phyloP scores from a whole-genome alignment of 2,888 invertebrate species.

The Lasioglossum pauxillum region DNA sequence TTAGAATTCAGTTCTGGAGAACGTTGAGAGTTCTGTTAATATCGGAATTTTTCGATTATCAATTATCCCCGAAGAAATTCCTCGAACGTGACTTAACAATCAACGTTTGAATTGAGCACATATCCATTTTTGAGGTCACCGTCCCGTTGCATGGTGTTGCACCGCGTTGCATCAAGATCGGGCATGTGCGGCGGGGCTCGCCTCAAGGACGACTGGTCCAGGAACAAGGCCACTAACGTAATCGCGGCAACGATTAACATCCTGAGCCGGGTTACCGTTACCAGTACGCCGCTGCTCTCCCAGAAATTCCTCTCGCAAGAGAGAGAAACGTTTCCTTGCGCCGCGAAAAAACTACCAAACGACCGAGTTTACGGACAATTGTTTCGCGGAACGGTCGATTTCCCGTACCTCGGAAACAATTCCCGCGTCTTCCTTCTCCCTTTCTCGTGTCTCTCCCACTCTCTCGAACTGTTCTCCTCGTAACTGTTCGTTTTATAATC shows the following conservation, averaged over 20 bases:
- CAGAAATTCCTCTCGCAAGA: constrained; percentile 11
- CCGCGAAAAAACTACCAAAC: not conserved
- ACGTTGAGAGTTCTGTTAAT: not conserved
- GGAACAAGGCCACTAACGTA: constrained; percentile 60
- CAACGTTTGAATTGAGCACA: too few relatives aligned
- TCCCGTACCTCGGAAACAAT: not conserved
- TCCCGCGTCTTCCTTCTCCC: not conserved
- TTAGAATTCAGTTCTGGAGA: not conserved
- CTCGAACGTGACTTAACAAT: too few relatives aligned
- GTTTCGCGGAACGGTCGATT: constrained; percentile 9
- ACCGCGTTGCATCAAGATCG: constrained; percentile 24
- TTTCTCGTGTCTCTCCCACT: not conserved
- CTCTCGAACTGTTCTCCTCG: not conserved
- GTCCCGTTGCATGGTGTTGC: not conserved
- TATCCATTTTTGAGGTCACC: not conserved
- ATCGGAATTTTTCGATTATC: not conserved
- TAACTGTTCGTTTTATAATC: constrained; percentile 7
- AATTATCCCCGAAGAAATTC: not conserved
- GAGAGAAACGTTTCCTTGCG: constrained; percentile 5
- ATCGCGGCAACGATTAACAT: constrained; percentile 39
- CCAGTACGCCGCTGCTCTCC: not conserved
- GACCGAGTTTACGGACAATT: constrained; percentile 13
- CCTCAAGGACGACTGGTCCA: constrained; percentile 64
- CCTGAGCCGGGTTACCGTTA: constrained; percentile 36
- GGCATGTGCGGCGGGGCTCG: constrained; percentile 31